Conservation (phyloP, 2,888 invertebrate species). For the Chromoteleia sp. region DNA sequence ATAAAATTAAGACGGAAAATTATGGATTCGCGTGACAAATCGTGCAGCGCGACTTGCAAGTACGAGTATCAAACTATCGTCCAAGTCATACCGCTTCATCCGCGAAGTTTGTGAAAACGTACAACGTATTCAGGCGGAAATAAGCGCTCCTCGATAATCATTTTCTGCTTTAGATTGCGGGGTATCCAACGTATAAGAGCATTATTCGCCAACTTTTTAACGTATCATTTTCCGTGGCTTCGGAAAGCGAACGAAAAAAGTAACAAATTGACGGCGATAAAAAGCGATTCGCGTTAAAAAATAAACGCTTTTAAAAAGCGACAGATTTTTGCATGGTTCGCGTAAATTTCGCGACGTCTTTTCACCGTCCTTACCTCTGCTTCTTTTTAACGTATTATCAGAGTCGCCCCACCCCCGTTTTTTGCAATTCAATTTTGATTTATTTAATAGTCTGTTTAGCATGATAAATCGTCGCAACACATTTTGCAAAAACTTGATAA, state of each 20-base stretch:
- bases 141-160: constrained; percentile 63
- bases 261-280: constrained; percentile 45
- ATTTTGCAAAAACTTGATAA: constrained; percentile 63
- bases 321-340: constrained; percentile 5
- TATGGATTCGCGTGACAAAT: constrained; percentile 35
- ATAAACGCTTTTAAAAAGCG: constrained; percentile 15
- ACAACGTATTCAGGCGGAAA: constrained; percentile 57
- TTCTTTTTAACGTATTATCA: constrained; percentile 19
- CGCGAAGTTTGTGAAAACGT: constrained; percentile 58
- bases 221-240: constrained; percentile 37
- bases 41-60: constrained; percentile 30
- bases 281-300: constrained; percentile 27
- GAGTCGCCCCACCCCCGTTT: constrained; percentile 7
- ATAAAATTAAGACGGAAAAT: constrained; percentile 15
- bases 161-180: constrained; percentile 54
- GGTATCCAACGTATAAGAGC: constrained; percentile 29
- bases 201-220: constrained; percentile 47
- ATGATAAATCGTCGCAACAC: constrained; percentile 56
- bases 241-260: constrained; percentile 10
- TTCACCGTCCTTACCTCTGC: not conserved
- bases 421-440: constrained; percentile 54
- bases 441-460: constrained; percentile 57
- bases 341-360: constrained; percentile 3
- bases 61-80: constrained; percentile 57
- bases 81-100: constrained; percentile 56